Conservation (phyloP, 1,140 invertebrate genomes). For the Dendroctonus valens region DNA sequence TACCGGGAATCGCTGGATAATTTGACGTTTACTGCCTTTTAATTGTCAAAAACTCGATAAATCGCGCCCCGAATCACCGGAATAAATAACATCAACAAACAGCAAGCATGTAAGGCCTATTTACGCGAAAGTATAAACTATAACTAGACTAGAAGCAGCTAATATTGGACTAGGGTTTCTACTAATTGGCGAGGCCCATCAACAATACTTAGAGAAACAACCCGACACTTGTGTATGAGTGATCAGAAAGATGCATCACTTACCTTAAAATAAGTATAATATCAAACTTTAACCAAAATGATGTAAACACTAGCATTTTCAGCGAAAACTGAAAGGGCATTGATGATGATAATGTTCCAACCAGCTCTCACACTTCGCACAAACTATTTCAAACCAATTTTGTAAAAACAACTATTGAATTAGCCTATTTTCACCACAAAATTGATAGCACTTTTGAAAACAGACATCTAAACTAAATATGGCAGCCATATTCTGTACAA, state of each 20-base stretch:
- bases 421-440: conserved; percentile 43
- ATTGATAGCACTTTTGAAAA: conserved; percentile 49
- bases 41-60: conserved; percentile 4
- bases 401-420: conserved; percentile 41
- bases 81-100: background rate
- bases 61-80: background rate
- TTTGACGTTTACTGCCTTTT: conserved; percentile 2
- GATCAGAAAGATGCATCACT: conserved; percentile 21
- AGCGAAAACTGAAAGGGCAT: conserved; percentile 38
- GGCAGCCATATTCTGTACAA: conserved; percentile 52
- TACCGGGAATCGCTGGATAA: background rate
- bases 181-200: background rate
- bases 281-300: conserved; percentile 44
- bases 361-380: conserved; percentile 41
- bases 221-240: too few relatives aligned
- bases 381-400: conserved; percentile 40
- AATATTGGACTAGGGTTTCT: too few relatives aligned
- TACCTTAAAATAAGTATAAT: conserved; percentile 44
- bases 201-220: too few relatives aligned
- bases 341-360: conserved; percentile 39
- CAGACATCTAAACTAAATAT: conserved; percentile 53
- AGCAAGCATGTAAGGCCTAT: background rate
- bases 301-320: conserved; percentile 52
- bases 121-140: conserved; percentile 22
- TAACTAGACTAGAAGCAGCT: conserved; percentile 11